A percentile compares a stretch with the other conserved stretches of the same genome.
phyloP scores from a whole-genome alignment of 2,888 invertebrate genomes.

The Thereva unica region DNA sequence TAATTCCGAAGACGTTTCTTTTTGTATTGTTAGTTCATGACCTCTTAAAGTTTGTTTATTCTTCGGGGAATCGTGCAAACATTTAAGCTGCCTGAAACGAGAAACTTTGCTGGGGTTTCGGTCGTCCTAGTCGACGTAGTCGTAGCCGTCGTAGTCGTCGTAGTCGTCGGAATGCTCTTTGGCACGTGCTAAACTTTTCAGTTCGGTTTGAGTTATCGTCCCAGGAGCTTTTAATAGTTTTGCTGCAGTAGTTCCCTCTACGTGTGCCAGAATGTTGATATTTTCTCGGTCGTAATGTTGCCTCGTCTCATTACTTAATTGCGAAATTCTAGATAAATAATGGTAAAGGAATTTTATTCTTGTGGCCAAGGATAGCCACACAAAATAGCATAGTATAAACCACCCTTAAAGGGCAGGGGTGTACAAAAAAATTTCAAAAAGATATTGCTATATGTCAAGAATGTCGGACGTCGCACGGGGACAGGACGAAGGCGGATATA shows the following conservation, averaged over 20 bases:
- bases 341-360: too few species aligned
- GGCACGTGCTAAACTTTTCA: conserved; percentile 35
- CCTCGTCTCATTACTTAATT: not conserved
- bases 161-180: conserved; percentile 20
- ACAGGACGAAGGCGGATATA: too few species aligned
- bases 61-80: conserved; percentile 28
- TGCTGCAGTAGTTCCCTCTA: conserved; percentile 13
- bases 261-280: conserved; percentile 20
- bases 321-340: too few species aligned
- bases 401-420: too few species aligned
- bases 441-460: too few species aligned
- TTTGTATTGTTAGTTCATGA: conserved; percentile 33
- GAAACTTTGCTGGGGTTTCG: conserved; percentile 15
- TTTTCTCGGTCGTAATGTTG: conserved; percentile 10
- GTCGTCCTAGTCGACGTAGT: too few species aligned
- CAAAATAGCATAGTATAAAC: too few species aligned
- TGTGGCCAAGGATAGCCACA: too few species aligned
- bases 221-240: conserved; percentile 22
- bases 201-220: conserved; percentile 32
- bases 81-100: conserved; percentile 20
- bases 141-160: not conserved
- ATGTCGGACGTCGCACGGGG: too few species aligned
- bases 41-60: conserved; percentile 35
- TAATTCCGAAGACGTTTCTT: conserved; percentile 30
- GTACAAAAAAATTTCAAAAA: too few species aligned